Percentiles rank a stretch among this genome's conserved stretches.
phyloP scores from a whole-genome alignment of 2,797 vertebrate species.

The Sebastes hopkinsi region DNA sequence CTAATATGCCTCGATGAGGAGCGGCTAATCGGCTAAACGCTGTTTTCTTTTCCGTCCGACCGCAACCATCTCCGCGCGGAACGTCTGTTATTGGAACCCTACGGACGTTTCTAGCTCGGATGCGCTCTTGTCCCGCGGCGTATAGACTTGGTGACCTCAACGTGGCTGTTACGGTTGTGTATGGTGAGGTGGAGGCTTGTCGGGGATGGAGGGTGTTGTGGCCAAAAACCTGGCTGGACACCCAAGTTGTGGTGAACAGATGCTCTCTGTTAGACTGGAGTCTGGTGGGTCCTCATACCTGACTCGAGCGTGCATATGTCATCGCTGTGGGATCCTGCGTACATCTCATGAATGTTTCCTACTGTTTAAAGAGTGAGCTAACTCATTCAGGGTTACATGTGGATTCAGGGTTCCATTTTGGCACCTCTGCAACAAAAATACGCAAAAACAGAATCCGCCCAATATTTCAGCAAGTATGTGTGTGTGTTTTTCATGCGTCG shows the following conservation, averaged over 20 bases:
- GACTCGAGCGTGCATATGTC: not conserved
- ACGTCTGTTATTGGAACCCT: slow-evolving; percentile 33
- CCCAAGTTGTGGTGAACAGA: slow-evolving; percentile 34
- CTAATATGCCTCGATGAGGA: slow-evolving; percentile 30
- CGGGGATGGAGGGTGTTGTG: slow-evolving; percentile 15
- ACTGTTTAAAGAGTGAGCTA: not conserved
- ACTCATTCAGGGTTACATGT: not conserved
- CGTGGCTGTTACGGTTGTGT: slow-evolving; percentile 16
- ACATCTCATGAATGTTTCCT: not conserved
- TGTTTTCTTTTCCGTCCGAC: slow-evolving; percentile 29
- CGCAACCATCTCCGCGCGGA: not conserved
- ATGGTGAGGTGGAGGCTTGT: slow-evolving; percentile 9
- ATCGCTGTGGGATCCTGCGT: not conserved
- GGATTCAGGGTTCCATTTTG: slow-evolving; percentile 14
- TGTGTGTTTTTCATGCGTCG: not conserved
- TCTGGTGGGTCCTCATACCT: slow-evolving; percentile 3
- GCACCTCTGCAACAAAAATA: slow-evolving; percentile 15
- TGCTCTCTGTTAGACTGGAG: slow-evolving; percentile 5
- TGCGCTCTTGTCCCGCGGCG: not conserved
- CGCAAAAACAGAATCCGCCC: slow-evolving; percentile 38
- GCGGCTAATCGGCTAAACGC: slow-evolving; percentile 2
- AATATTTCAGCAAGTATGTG: slow-evolving; percentile 8
- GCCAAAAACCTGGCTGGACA: slow-evolving; percentile 26
- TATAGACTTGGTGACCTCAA: not conserved
- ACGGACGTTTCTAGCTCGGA: not conserved